phyloP scores from a whole-genome alignment of 2,797 vertebrate genomes.

The Psittacula derbiana region DNA sequence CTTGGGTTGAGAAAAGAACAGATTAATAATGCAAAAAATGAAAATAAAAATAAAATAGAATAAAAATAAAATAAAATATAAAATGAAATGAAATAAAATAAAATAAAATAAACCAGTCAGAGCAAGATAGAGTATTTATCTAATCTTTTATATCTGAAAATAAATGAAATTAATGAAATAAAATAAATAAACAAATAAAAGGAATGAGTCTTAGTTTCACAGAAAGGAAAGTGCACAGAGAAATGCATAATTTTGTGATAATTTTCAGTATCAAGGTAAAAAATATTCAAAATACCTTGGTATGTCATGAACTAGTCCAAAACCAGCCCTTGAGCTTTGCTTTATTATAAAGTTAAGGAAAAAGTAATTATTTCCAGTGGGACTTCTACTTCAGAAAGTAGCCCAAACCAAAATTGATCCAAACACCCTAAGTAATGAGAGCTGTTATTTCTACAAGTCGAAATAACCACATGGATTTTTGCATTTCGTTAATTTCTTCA shows the following conservation, averaged over 20 bases:
- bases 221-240: neutral
- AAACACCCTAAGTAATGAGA: fast-evolving
- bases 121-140: neutral
- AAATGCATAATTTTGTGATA: neutral
- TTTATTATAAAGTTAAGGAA: no score
- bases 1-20: neutral
- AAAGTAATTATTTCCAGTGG: no score
- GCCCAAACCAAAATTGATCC: neutral
- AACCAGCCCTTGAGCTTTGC: no score
- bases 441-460: neutral
- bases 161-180: no score
- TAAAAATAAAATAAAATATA: neutral
- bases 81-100: no score
- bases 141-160: neutral
- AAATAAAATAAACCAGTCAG: no score
- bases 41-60: neutral
- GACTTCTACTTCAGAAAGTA: neutral
- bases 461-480: fast-evolving
- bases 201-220: neutral
- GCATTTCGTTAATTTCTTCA: neutral
- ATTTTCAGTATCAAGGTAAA: neutral
- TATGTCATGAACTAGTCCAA: no score
- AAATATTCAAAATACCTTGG: no score
- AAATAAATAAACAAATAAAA: neutral
- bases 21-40: neutral